These are phyloP conservation scores for Phrynocephalus forsythii DNA, from an alignment of 2,797 vertebrate genomes.

Conservation along the genomic window DNA sequence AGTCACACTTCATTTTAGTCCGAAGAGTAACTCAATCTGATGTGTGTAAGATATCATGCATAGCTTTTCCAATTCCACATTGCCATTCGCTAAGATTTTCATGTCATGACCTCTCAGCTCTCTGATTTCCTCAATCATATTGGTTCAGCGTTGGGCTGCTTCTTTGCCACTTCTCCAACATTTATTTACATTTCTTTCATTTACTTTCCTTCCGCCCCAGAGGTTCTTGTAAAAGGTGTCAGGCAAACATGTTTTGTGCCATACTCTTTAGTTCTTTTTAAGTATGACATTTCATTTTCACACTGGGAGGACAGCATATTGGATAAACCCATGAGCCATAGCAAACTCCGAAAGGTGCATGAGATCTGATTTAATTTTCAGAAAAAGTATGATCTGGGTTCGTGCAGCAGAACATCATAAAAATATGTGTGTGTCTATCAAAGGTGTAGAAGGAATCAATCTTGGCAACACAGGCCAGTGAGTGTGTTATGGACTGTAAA, in stretches of 20 bases:
- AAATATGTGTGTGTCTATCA: not conserved
- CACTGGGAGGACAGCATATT: slow-evolving; percentile 1
- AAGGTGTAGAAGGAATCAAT: not conserved
- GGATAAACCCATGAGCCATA: not conserved
- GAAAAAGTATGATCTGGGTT: slow-evolving; percentile 31
- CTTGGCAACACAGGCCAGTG: not conserved
- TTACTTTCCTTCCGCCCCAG: not conserved
- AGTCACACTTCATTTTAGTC: slow-evolving; percentile 10
- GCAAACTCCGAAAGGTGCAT: slow-evolving; percentile 20
- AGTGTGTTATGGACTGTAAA: not conserved
- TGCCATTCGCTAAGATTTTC: not conserved
- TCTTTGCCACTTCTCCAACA: not conserved
- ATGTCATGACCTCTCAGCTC: not conserved
- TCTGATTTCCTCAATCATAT: not conserved
- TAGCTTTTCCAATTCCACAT: not conserved
- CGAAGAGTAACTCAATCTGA: not conserved
- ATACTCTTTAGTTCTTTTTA: not conserved
- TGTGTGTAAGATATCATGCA: not conserved
- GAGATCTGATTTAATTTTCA: slow-evolving; percentile 17
- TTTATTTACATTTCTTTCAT: not conserved
- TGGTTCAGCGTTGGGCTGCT: not conserved
- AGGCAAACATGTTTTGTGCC: not conserved
- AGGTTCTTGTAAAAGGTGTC: not conserved
- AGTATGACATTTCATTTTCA: slow-evolving; percentile 22
- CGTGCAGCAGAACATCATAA: slow-evolving; percentile 2